Conservation (phyloP, 2,113 vertebrate species). For the Hyla sarda region DNA sequence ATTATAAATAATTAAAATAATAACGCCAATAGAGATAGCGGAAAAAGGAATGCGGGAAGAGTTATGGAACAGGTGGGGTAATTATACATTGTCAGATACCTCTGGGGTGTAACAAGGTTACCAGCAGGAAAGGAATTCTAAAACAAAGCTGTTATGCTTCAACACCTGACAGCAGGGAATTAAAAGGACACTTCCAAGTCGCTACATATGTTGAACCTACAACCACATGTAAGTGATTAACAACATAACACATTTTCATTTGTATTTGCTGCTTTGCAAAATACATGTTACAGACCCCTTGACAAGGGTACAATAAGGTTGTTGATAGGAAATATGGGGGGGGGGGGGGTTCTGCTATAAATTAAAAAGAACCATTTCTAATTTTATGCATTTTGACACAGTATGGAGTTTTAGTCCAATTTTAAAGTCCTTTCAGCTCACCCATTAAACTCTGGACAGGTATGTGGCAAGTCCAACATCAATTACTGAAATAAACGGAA, state of each 20-base stretch:
- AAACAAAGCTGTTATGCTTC: constrained; percentile 58
- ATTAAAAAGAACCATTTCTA: no score
- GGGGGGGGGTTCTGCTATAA: no score
- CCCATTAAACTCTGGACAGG: no score
- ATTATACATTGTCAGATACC: constrained; percentile 59
- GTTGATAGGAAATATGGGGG: no score
- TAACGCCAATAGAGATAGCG: background rate
- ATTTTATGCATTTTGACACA: no score
- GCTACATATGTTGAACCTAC: constrained; percentile 57
- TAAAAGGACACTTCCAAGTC: constrained; percentile 57
- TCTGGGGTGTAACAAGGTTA: constrained; percentile 56
- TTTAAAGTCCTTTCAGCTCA: no score
- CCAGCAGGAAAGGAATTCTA: constrained; percentile 53
- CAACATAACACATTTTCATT: constrained; percentile 55
- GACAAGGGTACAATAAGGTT: constrained; percentile 18
- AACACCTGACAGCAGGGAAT: constrained; percentile 53
- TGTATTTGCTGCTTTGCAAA: constrained; percentile 46
- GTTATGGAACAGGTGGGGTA: constrained; percentile 50
- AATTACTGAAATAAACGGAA: no score
- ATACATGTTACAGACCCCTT: constrained; percentile 24
- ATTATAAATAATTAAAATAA: constrained; percentile 16
- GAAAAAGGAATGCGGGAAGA: constrained; percentile 20
- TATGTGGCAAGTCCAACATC: no score
- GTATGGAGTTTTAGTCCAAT: no score
- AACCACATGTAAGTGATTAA: constrained; percentile 45